These are phyloP conservation scores for Gobio gobio DNA, from an alignment of 2,113 vertebrate genomes.

Conservation along the genomic window DNA sequence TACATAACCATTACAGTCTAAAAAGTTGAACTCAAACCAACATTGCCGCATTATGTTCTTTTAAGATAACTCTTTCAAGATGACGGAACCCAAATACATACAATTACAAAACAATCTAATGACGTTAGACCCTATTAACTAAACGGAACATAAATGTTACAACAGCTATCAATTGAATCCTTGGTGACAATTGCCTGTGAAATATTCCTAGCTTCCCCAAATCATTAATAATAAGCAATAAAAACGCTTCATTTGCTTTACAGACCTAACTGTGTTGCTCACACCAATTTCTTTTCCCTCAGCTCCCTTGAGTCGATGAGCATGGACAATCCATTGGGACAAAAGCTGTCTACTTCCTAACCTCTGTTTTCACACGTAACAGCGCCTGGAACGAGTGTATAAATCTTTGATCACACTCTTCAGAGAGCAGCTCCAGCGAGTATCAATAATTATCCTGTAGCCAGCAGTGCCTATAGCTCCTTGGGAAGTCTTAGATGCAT, in stretches of 20 bases:
- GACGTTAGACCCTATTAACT: neutral
- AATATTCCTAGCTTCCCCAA: neutral
- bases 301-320: neutral
- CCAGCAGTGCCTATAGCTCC: neutral
- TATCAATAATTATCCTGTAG: slow-evolving; percentile 25
- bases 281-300: neutral
- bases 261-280: neutral
- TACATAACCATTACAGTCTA: slow-evolving; percentile 11
- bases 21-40: neutral
- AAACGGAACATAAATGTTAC: neutral
- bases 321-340: slow-evolving; percentile 19
- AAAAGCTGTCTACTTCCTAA: neutral
- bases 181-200: neutral
- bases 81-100: neutral
- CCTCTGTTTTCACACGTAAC: neutral
- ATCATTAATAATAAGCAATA: neutral
- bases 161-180: neutral
- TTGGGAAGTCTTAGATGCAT: slow-evolving; percentile 11
- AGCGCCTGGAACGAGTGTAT: neutral
- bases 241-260: neutral
- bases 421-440: neutral
- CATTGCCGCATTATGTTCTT: neutral
- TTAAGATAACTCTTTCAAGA: neutral
- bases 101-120: neutral
- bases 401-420: slow-evolving; percentile 30